Percentiles rank a stretch among this genome's conserved stretches.
These are phyloP conservation scores for Piprites chloris DNA, from an alignment of 2,113 vertebrate genomes.

Conservation along the genomic window DNA sequence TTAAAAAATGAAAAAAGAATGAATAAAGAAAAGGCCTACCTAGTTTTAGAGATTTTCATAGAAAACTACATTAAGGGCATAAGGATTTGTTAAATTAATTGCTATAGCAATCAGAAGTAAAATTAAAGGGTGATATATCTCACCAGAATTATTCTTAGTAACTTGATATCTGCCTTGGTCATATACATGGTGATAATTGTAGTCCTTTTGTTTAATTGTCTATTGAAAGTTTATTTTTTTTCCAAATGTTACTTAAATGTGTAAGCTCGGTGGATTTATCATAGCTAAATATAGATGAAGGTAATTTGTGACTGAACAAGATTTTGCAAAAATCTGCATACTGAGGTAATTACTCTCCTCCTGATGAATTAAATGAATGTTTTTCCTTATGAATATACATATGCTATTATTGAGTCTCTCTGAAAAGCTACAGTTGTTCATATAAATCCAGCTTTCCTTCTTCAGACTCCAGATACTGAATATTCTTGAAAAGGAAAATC, in stretches of 20 bases:
- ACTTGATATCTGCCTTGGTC: not conserved
- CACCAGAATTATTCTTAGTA: not conserved
- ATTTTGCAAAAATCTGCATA: constrained; percentile 19
- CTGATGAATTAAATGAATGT: constrained; percentile 18
- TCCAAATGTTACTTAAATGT: not conserved
- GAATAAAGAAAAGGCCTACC: fast-evolving
- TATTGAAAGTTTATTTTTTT: not conserved
- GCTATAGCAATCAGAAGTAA: not conserved
- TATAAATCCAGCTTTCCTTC: not conserved
- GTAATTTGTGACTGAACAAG: not conserved
- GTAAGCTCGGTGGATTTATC: not conserved
- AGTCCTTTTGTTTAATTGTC: not conserved
- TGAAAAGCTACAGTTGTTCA: not conserved
- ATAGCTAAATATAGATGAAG: not conserved
- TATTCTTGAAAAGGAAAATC: not conserved
- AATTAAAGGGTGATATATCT: not conserved
- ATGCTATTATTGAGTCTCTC: not conserved
- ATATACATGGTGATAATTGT: not conserved
- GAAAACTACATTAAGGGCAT: not conserved
- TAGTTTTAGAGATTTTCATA: not conserved
- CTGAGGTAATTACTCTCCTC: not conserved
- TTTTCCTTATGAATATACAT: constrained; percentile 30
- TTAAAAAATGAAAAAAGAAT: not conserved
- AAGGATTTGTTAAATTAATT: not conserved
- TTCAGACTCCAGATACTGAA: not conserved